These are phyloP conservation scores for Enteromius afrohamiltoni DNA, from an alignment of 2,797 vertebrate species.

Conservation along the genomic window DNA sequence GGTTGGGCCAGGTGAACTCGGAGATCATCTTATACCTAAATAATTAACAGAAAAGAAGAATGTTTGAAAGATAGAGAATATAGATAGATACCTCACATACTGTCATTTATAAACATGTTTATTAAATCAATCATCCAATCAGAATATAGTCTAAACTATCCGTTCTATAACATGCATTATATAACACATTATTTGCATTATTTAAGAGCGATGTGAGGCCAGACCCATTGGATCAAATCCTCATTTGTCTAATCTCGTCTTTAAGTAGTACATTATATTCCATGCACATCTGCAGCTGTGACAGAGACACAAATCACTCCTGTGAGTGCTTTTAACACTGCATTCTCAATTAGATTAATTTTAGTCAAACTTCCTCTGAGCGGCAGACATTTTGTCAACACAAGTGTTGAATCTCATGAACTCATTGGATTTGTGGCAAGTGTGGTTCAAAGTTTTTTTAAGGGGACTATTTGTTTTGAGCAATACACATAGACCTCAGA, in stretches of 20 bases:
- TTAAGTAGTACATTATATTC: slow-evolving; percentile 31
- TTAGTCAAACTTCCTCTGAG: neutral
- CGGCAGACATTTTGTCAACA: slow-evolving; percentile 20
- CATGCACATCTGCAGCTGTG: slow-evolving; percentile 18
- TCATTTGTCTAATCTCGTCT: neutral
- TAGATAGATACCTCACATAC: neutral
- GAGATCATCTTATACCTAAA: slow-evolving; percentile 98
- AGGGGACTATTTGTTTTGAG: slow-evolving; percentile 8
- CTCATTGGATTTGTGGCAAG: slow-evolving; percentile 1
- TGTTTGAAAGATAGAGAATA: neutral
- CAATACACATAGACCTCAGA: neutral
- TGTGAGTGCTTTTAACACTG: slow-evolving; percentile 31
- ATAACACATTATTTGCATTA: neutral
- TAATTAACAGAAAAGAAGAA: neutral
- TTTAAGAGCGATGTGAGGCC: neutral
- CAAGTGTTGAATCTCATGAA: slow-evolving; percentile 37
- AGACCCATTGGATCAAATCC: slow-evolving; percentile 8
- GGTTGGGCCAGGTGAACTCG: slow-evolving; percentile 97
- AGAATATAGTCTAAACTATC: neutral
- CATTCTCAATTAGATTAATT: slow-evolving; percentile 31
- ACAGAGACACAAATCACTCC: slow-evolving; percentile 27
- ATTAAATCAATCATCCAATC: neutral
- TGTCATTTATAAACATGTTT: neutral
- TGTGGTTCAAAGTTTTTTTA: neutral
- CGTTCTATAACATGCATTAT: neutral